Evolutionary conservation across 2,797 vertebrate species (phyloP).

Genomic region (Sebastes glaucus): DNA sequence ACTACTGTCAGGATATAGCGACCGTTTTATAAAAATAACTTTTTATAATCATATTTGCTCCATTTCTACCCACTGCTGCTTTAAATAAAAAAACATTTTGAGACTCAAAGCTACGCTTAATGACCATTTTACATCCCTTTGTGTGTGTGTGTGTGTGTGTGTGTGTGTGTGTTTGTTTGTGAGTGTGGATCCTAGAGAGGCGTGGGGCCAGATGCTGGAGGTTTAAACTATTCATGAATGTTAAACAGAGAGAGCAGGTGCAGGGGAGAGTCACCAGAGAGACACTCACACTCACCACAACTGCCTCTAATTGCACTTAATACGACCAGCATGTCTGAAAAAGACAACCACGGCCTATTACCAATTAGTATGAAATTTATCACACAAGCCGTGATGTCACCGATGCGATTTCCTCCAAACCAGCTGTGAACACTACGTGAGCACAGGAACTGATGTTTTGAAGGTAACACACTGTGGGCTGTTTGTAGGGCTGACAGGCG

Average conservation of each 20-base stretch:
- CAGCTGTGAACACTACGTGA: slow-evolving; percentile 23
- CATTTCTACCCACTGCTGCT: too few species aligned
- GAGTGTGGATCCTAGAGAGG: slow-evolving; percentile 19
- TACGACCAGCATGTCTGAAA: slow-evolving; percentile 39
- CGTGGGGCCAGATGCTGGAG: slow-evolving; percentile 55
- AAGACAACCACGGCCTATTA: slow-evolving; percentile 22
- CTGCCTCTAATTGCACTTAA: slow-evolving; percentile 61
- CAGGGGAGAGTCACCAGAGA: slow-evolving; percentile 50
- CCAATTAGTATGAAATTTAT: slow-evolving; percentile 25
- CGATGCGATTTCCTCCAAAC: slow-evolving; percentile 9
- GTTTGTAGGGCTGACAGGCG: background rate
- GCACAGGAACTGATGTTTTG: slow-evolving; percentile 4
- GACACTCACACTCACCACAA: slow-evolving; percentile 46
- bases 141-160: background rate
- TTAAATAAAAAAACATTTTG: background rate
- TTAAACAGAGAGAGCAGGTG: slow-evolving; percentile 79
- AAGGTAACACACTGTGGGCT: background rate
- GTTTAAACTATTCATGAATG: slow-evolving; percentile 77
- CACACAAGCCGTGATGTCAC: slow-evolving; percentile 4
- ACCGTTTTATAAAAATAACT: too few species aligned
- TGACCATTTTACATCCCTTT: background rate
- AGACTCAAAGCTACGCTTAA: background rate
- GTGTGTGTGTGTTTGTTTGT: slow-evolving; percentile 5
- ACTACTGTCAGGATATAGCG: too few species aligned
- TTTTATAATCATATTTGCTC: too few species aligned